Percentiles rank a stretch among this genome's conserved stretches.
phyloP scores from a whole-genome alignment of 2,888 invertebrate species.

The Euplagia quadripunctaria region DNA sequence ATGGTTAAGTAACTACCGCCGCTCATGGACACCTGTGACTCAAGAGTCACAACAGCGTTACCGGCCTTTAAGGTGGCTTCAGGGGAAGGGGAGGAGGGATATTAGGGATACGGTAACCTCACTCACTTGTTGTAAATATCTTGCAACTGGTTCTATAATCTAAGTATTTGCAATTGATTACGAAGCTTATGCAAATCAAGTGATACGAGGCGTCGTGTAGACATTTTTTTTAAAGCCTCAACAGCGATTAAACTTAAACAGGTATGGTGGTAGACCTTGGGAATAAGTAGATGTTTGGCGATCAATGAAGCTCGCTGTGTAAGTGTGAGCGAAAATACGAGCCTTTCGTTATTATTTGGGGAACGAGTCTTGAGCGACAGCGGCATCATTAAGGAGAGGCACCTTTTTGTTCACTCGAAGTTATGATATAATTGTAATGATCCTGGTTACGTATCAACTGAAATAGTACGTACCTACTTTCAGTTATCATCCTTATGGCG shows the following conservation, averaged over 20 bases:
- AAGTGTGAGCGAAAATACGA: constrained; percentile 46
- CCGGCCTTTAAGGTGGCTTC: no score
- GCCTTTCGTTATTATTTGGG: constrained; percentile 54
- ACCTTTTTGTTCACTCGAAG: no score
- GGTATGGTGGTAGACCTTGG: constrained; percentile 21
- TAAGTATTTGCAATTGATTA: not conserved
- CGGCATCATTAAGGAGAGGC: constrained; percentile 13
- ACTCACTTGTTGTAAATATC: not conserved
- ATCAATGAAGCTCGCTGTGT: constrained; percentile 20
- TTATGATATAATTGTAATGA: no score
- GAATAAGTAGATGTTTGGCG: constrained; percentile 23
- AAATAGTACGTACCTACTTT: no score
- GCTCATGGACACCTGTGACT: no score
- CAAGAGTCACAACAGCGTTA: no score
- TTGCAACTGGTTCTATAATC: not conserved
- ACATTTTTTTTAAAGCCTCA: not conserved
- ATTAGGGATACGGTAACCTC: no score
- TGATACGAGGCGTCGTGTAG: constrained; percentile 1
- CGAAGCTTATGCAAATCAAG: constrained; percentile 8
- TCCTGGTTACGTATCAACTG: no score
- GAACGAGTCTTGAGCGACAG: constrained; percentile 33
- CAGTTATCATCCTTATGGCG: no score
- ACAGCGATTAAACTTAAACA: constrained; percentile 17
- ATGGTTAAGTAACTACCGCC: no score
- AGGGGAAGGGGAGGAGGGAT: no score